A percentile compares a stretch with the other conserved stretches of the same genome.
Evolutionary conservation across 37 sponge, comb jelly and placozoan species (phyloP).

Genomic region (Corticium candelabrum): DNA sequence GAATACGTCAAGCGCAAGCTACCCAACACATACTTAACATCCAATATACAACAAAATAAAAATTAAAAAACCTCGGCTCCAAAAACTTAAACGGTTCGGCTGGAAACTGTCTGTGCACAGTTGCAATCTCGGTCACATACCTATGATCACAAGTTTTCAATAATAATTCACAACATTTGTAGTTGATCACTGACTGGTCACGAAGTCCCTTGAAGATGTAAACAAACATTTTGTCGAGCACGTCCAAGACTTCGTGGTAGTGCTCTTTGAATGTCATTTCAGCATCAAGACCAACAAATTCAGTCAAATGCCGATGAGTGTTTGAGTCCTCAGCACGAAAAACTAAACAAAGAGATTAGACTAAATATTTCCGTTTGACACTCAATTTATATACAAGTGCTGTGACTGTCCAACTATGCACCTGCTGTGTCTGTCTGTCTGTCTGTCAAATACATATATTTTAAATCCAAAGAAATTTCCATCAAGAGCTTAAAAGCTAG

Average conservation of each 20-base stretch:
- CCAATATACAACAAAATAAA: no score
- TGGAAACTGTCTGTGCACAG: constrained; percentile 85
- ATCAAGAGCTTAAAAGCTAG: no score
- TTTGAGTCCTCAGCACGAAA: constrained; percentile 99
- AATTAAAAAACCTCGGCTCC: constrained; percentile 81
- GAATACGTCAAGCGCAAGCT: constrained; percentile 55
- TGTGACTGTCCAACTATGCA: no score
- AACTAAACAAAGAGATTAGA: constrained; percentile 37
- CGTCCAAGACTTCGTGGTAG: constrained; percentile 92
- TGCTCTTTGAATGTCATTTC: constrained; percentile 99
- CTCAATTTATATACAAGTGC: no score
- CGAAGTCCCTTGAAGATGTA: constrained; percentile 88
- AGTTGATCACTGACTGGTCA: constrained; percentile 26
- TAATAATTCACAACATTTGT: neutral
- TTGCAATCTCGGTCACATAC: constrained; percentile 79
- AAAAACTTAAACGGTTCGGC: constrained; percentile 92
- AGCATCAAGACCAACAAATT: constrained; percentile 94
- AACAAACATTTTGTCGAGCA: constrained; percentile 86
- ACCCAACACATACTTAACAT: no score
- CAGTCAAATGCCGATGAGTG: constrained; percentile 95
- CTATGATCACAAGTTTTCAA: constrained; percentile 18
- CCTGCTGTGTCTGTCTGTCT: no score
- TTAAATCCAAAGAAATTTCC: no score
- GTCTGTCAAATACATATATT: no score
- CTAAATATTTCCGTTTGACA: no score